phyloP scores from a whole-genome alignment of 2,797 vertebrate genomes.

The Xerus rutilus region DNA sequence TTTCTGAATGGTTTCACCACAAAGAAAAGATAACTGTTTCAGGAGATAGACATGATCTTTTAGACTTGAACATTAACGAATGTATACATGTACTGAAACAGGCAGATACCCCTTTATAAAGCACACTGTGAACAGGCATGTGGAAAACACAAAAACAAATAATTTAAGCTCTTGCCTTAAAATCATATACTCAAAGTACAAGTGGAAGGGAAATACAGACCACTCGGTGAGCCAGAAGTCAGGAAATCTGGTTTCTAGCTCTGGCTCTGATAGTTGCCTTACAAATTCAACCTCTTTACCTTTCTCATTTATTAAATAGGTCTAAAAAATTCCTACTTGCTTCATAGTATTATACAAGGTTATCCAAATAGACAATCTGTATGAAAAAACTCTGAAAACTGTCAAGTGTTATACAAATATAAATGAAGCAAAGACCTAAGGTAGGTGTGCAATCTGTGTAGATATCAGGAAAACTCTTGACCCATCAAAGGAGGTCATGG shows the following conservation, averaged over 20 bases:
- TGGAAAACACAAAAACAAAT: not conserved
- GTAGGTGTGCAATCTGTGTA: not conserved
- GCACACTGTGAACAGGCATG: not conserved
- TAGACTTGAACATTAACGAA: too few species aligned
- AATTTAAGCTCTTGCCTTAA: not conserved
- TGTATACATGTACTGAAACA: not conserved
- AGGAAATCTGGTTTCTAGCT: not conserved
- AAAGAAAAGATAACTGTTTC: too few species aligned
- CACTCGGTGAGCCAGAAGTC: not conserved
- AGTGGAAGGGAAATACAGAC: not conserved
- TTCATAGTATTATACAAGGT: not conserved
- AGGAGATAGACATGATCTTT: too few species aligned
- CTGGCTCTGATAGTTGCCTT: not conserved
- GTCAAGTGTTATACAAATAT: not conserved
- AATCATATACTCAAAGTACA: not conserved
- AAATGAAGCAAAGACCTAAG: not conserved
- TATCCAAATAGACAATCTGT: conserved; percentile 14
- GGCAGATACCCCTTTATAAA: not conserved
- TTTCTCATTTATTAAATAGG: not conserved
- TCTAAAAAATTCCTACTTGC: not conserved
- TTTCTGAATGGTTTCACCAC: too few species aligned
- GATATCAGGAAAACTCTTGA: not conserved
- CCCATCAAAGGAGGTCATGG: not conserved
- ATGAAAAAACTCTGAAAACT: not conserved
- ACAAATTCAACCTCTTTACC: not conserved